A percentile compares a stretch with the other conserved stretches of the same genome.
Evolutionary conservation across 2,797 vertebrate species (phyloP).

Genomic region (Pseudochirops corinnae): DNA sequence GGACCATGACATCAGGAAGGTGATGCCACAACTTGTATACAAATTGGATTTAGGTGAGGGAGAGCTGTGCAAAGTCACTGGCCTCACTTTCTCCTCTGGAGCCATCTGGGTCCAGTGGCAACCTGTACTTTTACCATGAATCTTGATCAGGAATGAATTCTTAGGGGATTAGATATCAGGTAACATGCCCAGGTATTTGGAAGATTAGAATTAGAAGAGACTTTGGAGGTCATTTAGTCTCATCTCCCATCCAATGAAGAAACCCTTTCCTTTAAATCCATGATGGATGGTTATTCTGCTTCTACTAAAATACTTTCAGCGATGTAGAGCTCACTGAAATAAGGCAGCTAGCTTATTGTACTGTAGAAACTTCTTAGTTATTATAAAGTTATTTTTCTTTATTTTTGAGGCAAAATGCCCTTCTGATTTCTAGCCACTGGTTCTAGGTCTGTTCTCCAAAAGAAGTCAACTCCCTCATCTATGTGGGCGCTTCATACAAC

Average conservation of each 20-base stretch:
- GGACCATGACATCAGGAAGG: too few relatives aligned
- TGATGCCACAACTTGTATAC: too few relatives aligned
- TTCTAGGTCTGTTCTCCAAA: not conserved
- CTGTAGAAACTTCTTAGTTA: not conserved
- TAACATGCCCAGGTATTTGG: not conserved
- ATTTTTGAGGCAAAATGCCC: conserved; percentile 12
- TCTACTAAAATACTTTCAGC: not conserved
- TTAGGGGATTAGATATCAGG: not conserved
- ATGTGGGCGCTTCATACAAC: not conserved
- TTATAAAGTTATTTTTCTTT: not conserved
- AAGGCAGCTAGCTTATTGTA: not conserved
- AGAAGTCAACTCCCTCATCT: not conserved
- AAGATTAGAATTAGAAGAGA: not conserved
- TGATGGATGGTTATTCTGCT: not conserved
- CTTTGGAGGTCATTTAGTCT: not conserved
- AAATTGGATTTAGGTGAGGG: too few relatives aligned
- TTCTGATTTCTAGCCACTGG: not conserved
- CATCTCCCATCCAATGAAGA: not conserved
- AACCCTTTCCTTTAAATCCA: conserved; percentile 7
- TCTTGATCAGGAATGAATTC: not conserved
- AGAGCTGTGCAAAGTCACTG: too few relatives aligned
- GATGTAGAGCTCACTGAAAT: not conserved
- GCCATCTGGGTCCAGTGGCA: too few relatives aligned
- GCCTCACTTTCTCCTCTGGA: too few relatives aligned
- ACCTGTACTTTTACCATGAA: not conserved